phyloP scores from a whole-genome alignment of 2,888 invertebrate species.

The Flexamia atlantica region DNA sequence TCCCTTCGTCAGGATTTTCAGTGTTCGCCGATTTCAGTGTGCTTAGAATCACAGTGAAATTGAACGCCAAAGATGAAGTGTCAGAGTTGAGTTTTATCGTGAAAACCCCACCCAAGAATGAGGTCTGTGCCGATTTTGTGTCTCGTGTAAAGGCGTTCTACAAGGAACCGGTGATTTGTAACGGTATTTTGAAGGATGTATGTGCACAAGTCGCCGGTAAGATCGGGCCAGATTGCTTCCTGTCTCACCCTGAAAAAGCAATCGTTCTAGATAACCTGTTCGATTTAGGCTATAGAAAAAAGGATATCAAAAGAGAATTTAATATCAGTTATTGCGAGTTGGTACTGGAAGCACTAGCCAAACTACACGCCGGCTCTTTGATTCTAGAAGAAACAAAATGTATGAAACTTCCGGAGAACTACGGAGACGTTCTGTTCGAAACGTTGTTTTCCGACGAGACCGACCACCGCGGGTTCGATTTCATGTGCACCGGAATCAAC shows the following conservation, averaged over 20 bases:
- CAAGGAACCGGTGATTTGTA: slow-evolving; percentile 64
- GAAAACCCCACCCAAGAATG: slow-evolving; percentile 51
- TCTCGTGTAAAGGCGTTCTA: slow-evolving; percentile 55
- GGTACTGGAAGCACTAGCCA: slow-evolving; percentile 57
- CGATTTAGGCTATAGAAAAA: slow-evolving; percentile 49
- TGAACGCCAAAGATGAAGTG: slow-evolving; percentile 36
- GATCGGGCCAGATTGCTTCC: slow-evolving; percentile 52
- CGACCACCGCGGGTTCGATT: slow-evolving; percentile 59
- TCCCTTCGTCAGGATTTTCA: slow-evolving; percentile 10
- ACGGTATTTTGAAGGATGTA: slow-evolving; percentile 60
- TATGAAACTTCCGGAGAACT: slow-evolving; percentile 44
- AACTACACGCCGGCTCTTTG: slow-evolving; percentile 51
- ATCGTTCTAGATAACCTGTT: slow-evolving; percentile 52
- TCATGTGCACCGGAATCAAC: slow-evolving; percentile 59
- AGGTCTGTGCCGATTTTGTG: slow-evolving; percentile 61
- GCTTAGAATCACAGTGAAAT: slow-evolving; percentile 42
- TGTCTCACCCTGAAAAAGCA: slow-evolving; percentile 43
- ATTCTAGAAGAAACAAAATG: slow-evolving; percentile 57
- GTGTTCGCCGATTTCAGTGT: slow-evolving; percentile 51
- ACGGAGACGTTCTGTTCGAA: slow-evolving; percentile 41
- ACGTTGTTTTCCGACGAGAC: slow-evolving; percentile 58
- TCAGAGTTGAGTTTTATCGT: slow-evolving; percentile 51
- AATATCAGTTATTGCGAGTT: slow-evolving; percentile 55
- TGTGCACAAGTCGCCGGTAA: slow-evolving; percentile 8
- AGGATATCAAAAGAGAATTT: slow-evolving; percentile 46